Evolutionary conservation across 1,140 invertebrate genomes (phyloP).

Genomic region (Drosophila kikkawai): DNA sequence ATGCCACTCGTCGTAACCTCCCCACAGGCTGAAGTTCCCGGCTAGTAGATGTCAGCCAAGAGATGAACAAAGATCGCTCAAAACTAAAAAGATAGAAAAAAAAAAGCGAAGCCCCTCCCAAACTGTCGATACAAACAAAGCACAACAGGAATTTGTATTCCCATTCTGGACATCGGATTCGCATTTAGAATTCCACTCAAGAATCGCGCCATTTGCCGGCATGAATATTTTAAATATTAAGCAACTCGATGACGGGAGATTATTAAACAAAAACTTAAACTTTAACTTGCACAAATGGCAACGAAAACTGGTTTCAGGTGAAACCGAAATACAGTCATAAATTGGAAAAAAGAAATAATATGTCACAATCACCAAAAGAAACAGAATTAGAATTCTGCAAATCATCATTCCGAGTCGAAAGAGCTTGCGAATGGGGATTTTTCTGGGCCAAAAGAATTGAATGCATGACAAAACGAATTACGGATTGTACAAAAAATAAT

Average conservation of each 20-base stretch:
- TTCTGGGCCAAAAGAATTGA: conserved; percentile 33
- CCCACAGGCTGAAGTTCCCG: conserved; percentile 9
- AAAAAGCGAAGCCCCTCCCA: neutral
- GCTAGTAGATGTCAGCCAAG: conserved; percentile 6
- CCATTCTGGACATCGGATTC: conserved; percentile 36
- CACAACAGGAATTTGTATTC: conserved; percentile 30
- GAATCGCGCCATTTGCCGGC: conserved; percentile 16
- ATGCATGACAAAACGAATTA: conserved; percentile 49
- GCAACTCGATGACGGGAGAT: conserved; percentile 48
- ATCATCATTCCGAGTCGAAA: conserved; percentile 28
- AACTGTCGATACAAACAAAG: conserved; percentile 13
- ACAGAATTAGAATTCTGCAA: conserved; percentile 41
- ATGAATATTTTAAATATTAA: conserved; percentile 62
- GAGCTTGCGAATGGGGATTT: conserved; percentile 41
- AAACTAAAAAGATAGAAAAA: neutral
- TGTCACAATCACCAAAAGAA: conserved; percentile 32
- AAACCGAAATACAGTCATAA: conserved; percentile 30
- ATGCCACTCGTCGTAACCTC: neutral
- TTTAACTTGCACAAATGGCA: conserved; percentile 26
- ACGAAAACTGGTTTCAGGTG: conserved; percentile 55
- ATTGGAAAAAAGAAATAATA: conserved; percentile 19
- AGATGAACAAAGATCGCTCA: conserved; percentile 24
- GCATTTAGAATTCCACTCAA: conserved; percentile 53
- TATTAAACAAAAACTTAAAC: conserved; percentile 48
- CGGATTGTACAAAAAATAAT: conserved; percentile 11